A percentile compares a stretch with the other conserved stretches of the same genome.
Conservation (phyloP, 2,113 vertebrate species). For the Geococcyx californianus region DNA sequence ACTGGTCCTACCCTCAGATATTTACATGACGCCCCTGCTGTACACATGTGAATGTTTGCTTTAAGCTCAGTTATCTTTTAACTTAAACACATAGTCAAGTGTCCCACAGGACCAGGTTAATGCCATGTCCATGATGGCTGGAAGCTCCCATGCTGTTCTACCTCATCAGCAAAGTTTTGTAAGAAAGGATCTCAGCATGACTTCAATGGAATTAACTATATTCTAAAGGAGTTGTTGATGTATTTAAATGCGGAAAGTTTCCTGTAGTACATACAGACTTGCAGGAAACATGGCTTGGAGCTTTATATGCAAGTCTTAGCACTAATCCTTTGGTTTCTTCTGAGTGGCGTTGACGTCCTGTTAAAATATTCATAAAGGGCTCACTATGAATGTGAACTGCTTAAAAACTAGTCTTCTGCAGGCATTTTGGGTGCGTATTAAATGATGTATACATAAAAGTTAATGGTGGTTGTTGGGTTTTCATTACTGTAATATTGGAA, state of each 20-base stretch:
- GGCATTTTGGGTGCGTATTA: not conserved
- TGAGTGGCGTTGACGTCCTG: not conserved
- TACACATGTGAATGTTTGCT: not conserved
- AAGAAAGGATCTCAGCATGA: not conserved
- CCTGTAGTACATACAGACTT: not conserved
- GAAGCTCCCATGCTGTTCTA: not conserved
- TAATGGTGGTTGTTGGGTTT: not conserved
- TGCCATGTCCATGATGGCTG: not conserved
- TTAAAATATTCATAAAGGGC: not conserved
- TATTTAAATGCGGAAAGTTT: not conserved
- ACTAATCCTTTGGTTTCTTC: not conserved
- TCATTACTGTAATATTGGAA: not conserved
- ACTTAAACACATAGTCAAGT: accelerated
- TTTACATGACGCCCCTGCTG: not conserved
- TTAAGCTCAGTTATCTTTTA: not conserved
- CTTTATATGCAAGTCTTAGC: not conserved
- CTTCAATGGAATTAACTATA: not conserved
- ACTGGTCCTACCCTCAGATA: not conserved
- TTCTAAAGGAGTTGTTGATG: not conserved
- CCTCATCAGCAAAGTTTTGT: not conserved
- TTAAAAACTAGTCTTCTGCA: not conserved
- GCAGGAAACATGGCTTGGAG: not conserved
- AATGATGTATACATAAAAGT: not conserved
- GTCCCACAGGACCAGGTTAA: not conserved
- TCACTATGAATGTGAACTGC: not conserved